Conservation (phyloP, 2,113 vertebrate genomes). For the Tachycineta bicolor region DNA sequence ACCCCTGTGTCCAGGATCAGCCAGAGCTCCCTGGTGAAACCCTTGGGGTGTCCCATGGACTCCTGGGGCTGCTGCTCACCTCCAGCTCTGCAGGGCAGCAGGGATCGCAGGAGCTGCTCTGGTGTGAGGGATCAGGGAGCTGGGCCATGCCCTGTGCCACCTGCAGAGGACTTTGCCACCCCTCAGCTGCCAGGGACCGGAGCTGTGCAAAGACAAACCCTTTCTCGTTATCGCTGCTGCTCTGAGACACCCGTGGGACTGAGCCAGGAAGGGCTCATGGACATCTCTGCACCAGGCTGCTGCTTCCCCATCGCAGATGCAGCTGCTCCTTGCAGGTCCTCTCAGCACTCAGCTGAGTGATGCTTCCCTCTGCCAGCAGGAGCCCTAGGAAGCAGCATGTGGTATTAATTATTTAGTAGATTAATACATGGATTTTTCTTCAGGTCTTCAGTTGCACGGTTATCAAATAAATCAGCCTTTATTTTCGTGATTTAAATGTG, state of each 20-base stretch:
- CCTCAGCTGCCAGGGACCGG: not conserved
- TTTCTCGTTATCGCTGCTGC: fast-evolving
- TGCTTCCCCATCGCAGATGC: not conserved
- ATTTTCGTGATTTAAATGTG: not conserved
- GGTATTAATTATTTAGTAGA: not conserved
- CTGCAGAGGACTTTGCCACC: not conserved
- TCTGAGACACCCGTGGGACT: not conserved
- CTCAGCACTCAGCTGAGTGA: not conserved
- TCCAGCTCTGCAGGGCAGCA: not conserved
- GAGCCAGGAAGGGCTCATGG: not conserved
- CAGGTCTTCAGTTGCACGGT: not conserved
- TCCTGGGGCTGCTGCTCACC: not conserved
- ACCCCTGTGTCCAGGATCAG: fast-evolving
- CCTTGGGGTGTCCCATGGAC: not conserved
- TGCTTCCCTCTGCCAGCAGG: not conserved
- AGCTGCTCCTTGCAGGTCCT: not conserved
- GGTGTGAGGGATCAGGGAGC: not conserved
- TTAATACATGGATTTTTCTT: not conserved
- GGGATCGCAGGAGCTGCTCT: not conserved
- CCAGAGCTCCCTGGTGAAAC: not conserved
- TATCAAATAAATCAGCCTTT: not conserved
- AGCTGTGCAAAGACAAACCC: not conserved
- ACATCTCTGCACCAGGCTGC: not conserved
- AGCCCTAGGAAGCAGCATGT: not conserved
- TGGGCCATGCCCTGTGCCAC: not conserved